Conservation (phyloP, 1,140 invertebrate genomes). For the Drosophila athabasca region DNA sequence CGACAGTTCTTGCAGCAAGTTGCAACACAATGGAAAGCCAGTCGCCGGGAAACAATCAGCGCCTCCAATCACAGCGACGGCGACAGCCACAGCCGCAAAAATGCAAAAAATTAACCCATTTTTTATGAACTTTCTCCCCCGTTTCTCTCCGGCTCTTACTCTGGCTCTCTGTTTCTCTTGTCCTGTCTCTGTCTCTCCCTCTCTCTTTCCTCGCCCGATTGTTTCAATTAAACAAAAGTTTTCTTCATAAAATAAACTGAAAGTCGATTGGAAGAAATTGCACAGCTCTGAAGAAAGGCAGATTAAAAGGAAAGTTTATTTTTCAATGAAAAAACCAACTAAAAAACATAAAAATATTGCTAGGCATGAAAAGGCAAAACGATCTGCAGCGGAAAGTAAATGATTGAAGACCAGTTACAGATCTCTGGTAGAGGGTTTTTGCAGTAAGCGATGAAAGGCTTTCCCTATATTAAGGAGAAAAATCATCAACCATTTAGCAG, state of each 20-base stretch:
- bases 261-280: neutral
- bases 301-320: neutral
- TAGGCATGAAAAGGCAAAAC: too few relatives aligned
- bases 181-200: too few relatives aligned
- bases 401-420: too few relatives aligned
- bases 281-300: neutral
- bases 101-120: conserved; percentile 49
- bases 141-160: too few relatives aligned
- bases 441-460: too few relatives aligned
- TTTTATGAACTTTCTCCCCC: conserved; percentile 56
- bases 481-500: too few relatives aligned
- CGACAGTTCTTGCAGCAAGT: conserved; percentile 52
- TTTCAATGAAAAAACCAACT: too few relatives aligned
- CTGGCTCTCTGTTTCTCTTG: neutral
- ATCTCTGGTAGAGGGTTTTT: too few relatives aligned
- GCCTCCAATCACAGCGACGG: conserved; percentile 48
- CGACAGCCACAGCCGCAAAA: conserved; percentile 32
- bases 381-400: too few relatives aligned
- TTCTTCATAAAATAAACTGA: conserved; percentile 12
- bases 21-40: conserved; percentile 59
- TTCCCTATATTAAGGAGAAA: too few relatives aligned
- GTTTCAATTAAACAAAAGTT: conserved; percentile 70
- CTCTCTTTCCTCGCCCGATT: conserved; percentile 16
- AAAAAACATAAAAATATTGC: too few relatives aligned
- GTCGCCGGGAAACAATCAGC: conserved; percentile 71